Percentiles rank a stretch among this genome's conserved stretches.
Evolutionary conservation across 2,888 invertebrate genomes (phyloP).

Genomic region (Pharmacophagus antenor): DNA sequence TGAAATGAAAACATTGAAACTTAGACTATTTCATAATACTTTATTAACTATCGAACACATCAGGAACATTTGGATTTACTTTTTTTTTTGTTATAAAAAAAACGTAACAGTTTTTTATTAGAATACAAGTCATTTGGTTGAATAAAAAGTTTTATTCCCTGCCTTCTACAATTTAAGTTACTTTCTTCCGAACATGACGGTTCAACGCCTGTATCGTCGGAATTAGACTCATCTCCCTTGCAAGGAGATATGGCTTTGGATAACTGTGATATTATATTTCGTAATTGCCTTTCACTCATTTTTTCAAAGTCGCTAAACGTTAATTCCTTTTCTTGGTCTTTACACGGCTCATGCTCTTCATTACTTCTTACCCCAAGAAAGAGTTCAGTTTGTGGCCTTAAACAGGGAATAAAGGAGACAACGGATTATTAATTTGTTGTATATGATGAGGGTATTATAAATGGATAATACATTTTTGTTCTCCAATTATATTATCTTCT

Average conservation of each 20-base stretch:
- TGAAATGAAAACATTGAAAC: too few species aligned
- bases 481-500: too few species aligned
- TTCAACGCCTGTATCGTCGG: neutral
- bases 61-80: neutral
- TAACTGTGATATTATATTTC: conserved; percentile 8
- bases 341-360: neutral
- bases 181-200: neutral
- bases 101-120: conserved; percentile 1
- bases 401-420: neutral
- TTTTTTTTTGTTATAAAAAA: neutral
- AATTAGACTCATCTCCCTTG: conserved; percentile 1
- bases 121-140: neutral
- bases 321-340: conserved; percentile 1
- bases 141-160: conserved; percentile 6
- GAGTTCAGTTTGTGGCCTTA: neutral
- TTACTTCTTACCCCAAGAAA: neutral
- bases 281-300: conserved; percentile 12
- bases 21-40: too few species aligned
- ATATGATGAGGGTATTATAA: too few species aligned
- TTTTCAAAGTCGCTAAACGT: conserved; percentile 22
- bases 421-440: neutral
- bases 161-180: neutral
- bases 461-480: too few species aligned
- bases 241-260: neutral
- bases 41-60: too few species aligned